phyloP scores from a whole-genome alignment of 1,140 invertebrate species.

The Macrotrachela quadricornifera region DNA sequence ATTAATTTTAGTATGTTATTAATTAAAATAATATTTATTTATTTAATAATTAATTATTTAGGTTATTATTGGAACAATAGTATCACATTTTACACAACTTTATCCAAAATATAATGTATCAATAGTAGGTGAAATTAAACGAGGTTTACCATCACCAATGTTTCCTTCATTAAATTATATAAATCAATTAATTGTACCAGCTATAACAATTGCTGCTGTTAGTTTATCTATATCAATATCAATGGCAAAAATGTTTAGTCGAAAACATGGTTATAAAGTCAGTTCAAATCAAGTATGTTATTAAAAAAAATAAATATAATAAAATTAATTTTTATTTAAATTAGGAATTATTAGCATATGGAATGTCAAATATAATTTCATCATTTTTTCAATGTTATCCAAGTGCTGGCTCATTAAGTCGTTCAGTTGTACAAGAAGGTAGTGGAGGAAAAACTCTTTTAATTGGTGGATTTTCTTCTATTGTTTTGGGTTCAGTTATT shows the following conservation, averaged over 20 bases:
- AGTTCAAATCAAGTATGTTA: slow-evolving; percentile 52
- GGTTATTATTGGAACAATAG: too few relatives aligned
- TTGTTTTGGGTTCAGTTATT: slow-evolving; percentile 10
- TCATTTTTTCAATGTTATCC: slow-evolving; percentile 17
- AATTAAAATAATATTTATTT: too few relatives aligned
- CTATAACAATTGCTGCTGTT: not conserved
- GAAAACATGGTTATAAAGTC: slow-evolving; percentile 62
- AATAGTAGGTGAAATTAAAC: too few relatives aligned
- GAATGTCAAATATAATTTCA: slow-evolving; percentile 13
- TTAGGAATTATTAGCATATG: slow-evolving; percentile 17
- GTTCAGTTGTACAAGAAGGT: slow-evolving; percentile 15
- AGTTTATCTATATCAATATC: not conserved
- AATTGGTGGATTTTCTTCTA: slow-evolving; percentile 11
- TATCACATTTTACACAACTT: too few relatives aligned
- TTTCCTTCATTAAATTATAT: too few relatives aligned
- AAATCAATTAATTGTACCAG: too few relatives aligned
- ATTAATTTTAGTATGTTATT: not conserved
- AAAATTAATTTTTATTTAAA: too few relatives aligned
- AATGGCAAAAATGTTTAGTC: slow-evolving; percentile 36
- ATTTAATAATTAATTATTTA: too few relatives aligned
- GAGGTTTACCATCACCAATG: too few relatives aligned
- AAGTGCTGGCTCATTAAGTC: slow-evolving; percentile 12
- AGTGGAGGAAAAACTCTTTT: slow-evolving; percentile 16
- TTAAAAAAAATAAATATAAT: too few relatives aligned
- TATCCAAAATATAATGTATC: too few relatives aligned